Base-by-base conservation (phyloP, 1,140 invertebrate genomes). In the Brachionus koreanus region DNA sequence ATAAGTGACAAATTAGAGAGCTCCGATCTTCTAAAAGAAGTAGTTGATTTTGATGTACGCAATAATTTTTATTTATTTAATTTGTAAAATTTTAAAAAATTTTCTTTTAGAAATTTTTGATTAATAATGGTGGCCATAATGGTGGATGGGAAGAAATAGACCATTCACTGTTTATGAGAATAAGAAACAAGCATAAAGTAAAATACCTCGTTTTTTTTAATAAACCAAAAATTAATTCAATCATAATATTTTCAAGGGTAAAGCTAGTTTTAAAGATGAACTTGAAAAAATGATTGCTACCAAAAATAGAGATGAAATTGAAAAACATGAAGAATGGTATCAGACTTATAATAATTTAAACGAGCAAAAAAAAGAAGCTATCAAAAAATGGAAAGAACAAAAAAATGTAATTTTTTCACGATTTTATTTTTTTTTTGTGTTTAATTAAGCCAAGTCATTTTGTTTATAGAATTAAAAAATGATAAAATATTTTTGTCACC, bases 71-170 rank as follows among this genome's bases (percentile, higher is more conserved):
- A 9, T 75, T 39, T 10, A 16, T 83, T 25, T 39, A 46, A 39
- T 43, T 39, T 52, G 12, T 57, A 57, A 43, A 25, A 7, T 25
- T 16, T 43, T 82, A 63, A 65, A n/a, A 16, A 5, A 16, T 29
- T 65, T 25, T 76, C 85, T 85, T 79, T 83, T 7, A 88, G 87
- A 88, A 86, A 86, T 88, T 88, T 84, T 63, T 88, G 12, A 84
- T 86, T 37, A 84, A 87, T 72, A 86, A 84, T 79, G 87, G 87
- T 75, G 88, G 88, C 6, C 79, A 85, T 33, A 84, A 85, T 82
- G 87, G 87, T 63, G 87, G 87, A 9, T 88, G 88, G 88, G 88
- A 88, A 84, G 88, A 88, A 74, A 87, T 87, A 84, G 88, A 88
- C 82, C 88, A 88, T 83, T 84, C 86, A 16, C 87, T 87, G 46